These are phyloP conservation scores for Patella pellucida DNA, from an alignment of 2,888 invertebrate genomes.

Conservation along the genomic window DNA sequence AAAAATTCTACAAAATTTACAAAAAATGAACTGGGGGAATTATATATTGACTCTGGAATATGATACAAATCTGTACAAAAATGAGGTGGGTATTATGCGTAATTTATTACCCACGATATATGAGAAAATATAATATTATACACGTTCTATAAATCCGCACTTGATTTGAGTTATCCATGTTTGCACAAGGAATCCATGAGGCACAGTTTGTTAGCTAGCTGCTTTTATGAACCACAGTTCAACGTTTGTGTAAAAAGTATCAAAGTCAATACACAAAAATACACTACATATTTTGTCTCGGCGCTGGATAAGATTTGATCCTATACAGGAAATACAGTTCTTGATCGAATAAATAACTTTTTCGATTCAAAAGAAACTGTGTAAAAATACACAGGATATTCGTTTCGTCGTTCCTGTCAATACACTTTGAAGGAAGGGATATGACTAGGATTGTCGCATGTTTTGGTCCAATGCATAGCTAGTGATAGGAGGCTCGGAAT, in stretches of 20 bases:
- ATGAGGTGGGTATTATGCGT: constrained; percentile 9
- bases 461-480: neutral
- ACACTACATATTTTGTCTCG: neutral
- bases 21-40: neutral
- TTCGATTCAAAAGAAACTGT: neutral
- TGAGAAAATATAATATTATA: neutral
- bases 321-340: neutral
- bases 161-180: constrained; percentile 1
- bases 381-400: neutral
- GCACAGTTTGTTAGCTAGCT: constrained; percentile 12
- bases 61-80: neutral
- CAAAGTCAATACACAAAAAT: constrained; percentile 1
- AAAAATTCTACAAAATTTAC: constrained; percentile 11
- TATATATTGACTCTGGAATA: constrained; percentile 1
- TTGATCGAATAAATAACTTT: neutral
- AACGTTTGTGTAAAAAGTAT: constrained; percentile 1
- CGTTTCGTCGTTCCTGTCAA: neutral
- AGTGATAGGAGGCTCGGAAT: neutral
- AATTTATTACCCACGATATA: neutral
- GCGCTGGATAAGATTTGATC: neutral
- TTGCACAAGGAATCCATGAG: constrained; percentile 8
- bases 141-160: neutral
- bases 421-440: constrained; percentile 7
- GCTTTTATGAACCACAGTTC: constrained; percentile 3
- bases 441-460: neutral